Evolutionary conservation across 2,888 invertebrate species (phyloP).

Genomic region (Matsumyia berberina): DNA sequence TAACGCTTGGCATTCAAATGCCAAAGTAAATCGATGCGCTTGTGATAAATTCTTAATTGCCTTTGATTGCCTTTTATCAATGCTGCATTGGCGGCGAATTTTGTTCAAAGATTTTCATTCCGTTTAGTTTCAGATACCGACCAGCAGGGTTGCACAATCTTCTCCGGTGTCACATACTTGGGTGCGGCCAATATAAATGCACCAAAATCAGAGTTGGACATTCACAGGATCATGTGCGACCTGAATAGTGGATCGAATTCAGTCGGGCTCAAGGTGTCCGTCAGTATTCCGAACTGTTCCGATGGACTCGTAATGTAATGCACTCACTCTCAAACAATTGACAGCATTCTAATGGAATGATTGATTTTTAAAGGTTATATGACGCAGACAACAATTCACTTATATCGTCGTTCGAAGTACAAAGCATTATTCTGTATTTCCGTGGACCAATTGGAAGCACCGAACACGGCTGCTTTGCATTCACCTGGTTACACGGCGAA

Average conservation of each 20-base stretch:
- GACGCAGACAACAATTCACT: constrained; percentile 91
- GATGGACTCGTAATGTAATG: constrained; percentile 96
- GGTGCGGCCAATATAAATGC: constrained; percentile 96
- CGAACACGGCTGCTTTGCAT: constrained; percentile 98
- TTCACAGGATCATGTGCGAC: constrained; percentile 96
- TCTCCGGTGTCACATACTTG: constrained; percentile 96
- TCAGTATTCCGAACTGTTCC: constrained; percentile 96
- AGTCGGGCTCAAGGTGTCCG: constrained; percentile 93
- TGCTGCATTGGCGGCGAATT: constrained; percentile 7
- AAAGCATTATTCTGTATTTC: constrained; percentile 97
- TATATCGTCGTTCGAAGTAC: constrained; percentile 94
- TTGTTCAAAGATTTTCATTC: constrained; percentile 39
- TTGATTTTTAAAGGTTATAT: constrained; percentile 87
- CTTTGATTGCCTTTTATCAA: constrained; percentile 56
- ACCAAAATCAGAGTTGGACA: constrained; percentile 96
- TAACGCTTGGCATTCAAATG: constrained; percentile 18
- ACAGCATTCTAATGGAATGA: constrained; percentile 1
- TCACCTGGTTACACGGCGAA: constrained; percentile 98
- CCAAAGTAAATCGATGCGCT: constrained; percentile 29
- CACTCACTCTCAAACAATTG: background rate
- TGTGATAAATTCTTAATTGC: constrained; percentile 38
- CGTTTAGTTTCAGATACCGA: constrained; percentile 90
- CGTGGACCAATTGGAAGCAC: constrained; percentile 92
- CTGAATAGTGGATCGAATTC: constrained; percentile 89
- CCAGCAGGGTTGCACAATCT: constrained; percentile 95